Conservation (phyloP, 2,797 vertebrate genomes). For the Myripristis jacobus region DNA sequence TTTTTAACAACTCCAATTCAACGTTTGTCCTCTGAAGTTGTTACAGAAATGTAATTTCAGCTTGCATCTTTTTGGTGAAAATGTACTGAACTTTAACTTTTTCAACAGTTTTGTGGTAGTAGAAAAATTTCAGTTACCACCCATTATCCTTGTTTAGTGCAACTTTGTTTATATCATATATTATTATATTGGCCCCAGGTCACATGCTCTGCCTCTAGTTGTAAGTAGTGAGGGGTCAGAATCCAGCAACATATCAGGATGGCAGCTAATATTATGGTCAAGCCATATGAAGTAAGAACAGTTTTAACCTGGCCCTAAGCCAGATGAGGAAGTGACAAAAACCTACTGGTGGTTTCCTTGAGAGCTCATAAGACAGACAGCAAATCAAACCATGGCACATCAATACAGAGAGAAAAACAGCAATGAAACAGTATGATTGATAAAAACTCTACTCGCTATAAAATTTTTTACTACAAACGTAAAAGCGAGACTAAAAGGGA, state of each 20-base stretch:
- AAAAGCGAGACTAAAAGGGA: no score
- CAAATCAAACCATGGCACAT: background rate
- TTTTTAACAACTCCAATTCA: slow-evolving; percentile 54
- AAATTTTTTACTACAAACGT: background rate
- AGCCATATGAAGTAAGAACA: background rate
- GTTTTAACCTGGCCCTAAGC: background rate
- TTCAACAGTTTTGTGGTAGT: no score
- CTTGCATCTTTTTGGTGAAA: slow-evolving; percentile 21
- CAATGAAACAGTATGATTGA: background rate
- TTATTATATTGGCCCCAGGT: background rate
- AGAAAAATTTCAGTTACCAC: no score
- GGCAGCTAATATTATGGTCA: background rate
- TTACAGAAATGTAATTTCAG: slow-evolving; percentile 43
- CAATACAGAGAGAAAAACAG: background rate
- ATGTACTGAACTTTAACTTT: slow-evolving; percentile 8
- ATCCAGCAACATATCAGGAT: slow-evolving; percentile 2
- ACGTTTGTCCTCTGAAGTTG: slow-evolving; percentile 41
- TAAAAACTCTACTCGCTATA: no score
- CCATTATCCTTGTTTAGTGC: background rate
- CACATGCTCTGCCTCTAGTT: background rate
- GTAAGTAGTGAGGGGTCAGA: background rate
- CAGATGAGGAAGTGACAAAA: background rate
- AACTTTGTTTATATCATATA: background rate
- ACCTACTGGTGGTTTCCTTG: background rate
- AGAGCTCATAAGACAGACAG: background rate